Percentiles rank a stretch among this genome's conserved stretches.
These are phyloP conservation scores for Australoheros scitulus DNA, from an alignment of 2,113 vertebrate genomes.

Conservation along the genomic window DNA sequence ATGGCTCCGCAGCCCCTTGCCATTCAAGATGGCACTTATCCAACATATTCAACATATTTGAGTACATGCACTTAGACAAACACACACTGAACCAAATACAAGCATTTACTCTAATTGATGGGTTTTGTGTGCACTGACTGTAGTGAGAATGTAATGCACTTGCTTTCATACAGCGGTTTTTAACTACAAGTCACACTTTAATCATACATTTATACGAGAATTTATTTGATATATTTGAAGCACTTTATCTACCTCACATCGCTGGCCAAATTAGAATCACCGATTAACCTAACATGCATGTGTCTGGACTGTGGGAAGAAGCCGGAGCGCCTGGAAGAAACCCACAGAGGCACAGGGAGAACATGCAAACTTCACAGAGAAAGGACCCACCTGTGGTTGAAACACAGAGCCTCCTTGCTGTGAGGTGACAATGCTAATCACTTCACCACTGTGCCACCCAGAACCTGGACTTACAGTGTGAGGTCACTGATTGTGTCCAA, in stretches of 20 bases:
- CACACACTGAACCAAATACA: neutral
- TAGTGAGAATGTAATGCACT: neutral
- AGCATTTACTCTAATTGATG: neutral
- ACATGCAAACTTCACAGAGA: neutral
- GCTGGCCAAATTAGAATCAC: neutral
- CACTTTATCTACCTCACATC: neutral
- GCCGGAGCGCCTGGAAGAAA: neutral
- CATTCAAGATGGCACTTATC: slow-evolving; percentile 32
- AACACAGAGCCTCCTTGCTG: neutral
- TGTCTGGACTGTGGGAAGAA: neutral
- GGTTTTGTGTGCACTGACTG: neutral
- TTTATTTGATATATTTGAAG: neutral
- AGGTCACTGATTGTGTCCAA: neutral
- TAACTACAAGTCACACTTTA: neutral
- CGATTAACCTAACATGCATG: neutral
- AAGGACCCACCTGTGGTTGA: neutral
- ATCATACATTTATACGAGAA: neutral
- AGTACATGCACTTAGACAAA: slow-evolving; percentile 15
- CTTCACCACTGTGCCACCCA: neutral
- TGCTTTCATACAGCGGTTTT: neutral
- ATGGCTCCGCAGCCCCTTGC: neutral
- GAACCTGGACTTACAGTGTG: neutral
- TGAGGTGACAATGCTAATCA: neutral
- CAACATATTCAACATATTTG: slow-evolving; percentile 30
- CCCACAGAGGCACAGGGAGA: no score